Evolutionary conservation across 2,888 invertebrate genomes (phyloP).

Genomic region (Tinea trinotella): DNA sequence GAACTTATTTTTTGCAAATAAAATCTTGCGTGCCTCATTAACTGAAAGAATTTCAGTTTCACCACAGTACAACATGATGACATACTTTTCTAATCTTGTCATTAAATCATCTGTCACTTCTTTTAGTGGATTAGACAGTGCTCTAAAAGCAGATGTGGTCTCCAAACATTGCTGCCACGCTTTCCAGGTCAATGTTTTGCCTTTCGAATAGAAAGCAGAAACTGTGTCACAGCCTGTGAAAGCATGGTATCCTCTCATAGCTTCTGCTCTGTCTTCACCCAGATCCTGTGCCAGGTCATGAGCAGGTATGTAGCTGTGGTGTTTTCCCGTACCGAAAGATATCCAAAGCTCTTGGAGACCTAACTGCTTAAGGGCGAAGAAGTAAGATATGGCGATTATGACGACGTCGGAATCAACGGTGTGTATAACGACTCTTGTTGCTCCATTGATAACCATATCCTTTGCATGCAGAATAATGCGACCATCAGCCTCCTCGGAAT

Average conservation of each 20-base stretch:
- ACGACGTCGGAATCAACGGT: constrained; percentile 22
- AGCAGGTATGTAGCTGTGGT: constrained; percentile 20
- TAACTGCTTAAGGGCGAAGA: constrained; percentile 19
- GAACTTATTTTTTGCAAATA: too few species aligned
- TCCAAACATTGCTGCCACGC: constrained; percentile 18
- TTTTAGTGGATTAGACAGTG: too few species aligned
- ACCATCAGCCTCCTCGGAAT: constrained; percentile 14
- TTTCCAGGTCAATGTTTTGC: constrained; percentile 21
- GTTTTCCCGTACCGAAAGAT: constrained; percentile 18
- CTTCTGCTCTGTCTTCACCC: constrained; percentile 22
- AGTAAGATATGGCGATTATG: constrained; percentile 20
- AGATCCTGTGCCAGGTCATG: constrained; percentile 21
- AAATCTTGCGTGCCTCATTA: background rate
- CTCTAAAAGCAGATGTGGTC: constrained; percentile 2
- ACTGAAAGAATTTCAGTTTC: constrained; percentile 6
- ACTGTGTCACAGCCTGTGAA: background rate
- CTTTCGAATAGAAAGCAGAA: background rate
- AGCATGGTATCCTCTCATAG: constrained; percentile 9
- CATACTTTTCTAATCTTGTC: too few species aligned
- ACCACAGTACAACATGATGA: too few species aligned
- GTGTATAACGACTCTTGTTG: constrained; percentile 20
- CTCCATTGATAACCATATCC: constrained; percentile 21
- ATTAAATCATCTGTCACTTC: too few species aligned
- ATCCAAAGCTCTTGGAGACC: constrained; percentile 21
- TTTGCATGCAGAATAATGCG: constrained; percentile 20